Evolutionary conservation across 2,797 vertebrate genomes (phyloP).

Genomic region (Aphelocoma californica): DNA sequence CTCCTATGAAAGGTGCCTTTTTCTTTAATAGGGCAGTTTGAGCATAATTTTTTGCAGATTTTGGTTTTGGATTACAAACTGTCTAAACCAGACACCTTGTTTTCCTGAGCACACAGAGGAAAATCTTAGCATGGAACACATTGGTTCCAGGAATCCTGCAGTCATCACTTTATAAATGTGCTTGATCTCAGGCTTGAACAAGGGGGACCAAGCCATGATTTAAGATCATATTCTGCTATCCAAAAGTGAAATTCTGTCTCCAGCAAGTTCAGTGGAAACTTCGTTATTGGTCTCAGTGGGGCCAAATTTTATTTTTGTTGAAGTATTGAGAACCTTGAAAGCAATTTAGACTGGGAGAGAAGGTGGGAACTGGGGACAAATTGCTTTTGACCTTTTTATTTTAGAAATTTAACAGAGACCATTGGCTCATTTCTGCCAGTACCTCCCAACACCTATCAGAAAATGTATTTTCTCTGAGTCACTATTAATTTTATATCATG

Average conservation of each 20-base stretch:
- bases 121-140: not conserved
- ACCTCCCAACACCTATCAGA: not conserved
- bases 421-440: not conserved
- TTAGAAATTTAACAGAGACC: not conserved
- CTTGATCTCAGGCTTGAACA: not conserved
- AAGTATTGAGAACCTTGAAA: not conserved
- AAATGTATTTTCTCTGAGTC: not conserved
- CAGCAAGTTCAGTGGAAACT: not conserved
- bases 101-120: not conserved
- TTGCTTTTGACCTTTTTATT: constrained; percentile 5
- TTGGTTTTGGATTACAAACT: not conserved
- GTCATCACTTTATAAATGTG: not conserved
- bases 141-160: not conserved
- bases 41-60: not conserved
- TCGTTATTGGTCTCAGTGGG: not conserved
- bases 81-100: not conserved
- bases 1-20: not conserved
- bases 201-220: not conserved
- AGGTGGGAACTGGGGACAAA: not conserved
- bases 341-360: not conserved
- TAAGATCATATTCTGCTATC: not conserved
- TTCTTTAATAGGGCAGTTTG: not conserved
- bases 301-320: not conserved
- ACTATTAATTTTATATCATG: constrained; percentile 6
- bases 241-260: not conserved